Conservation (phyloP, 2,888 invertebrate genomes). For the Thymelicus sylvestris region DNA sequence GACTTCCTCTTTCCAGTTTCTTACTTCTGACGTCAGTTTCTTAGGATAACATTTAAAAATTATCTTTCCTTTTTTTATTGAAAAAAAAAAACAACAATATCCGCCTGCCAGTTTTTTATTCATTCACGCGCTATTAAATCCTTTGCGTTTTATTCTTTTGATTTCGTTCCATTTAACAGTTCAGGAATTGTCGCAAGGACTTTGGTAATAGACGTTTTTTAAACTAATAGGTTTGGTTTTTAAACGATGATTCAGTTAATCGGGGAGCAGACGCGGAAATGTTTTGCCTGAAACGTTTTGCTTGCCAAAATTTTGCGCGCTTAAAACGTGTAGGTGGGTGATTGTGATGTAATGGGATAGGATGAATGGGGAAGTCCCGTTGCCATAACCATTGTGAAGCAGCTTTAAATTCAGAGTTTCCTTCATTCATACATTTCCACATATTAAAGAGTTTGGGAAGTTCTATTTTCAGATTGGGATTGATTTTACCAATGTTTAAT, state of each 20-base stretch:
- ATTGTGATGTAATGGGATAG: neutral
- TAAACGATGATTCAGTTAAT: neutral
- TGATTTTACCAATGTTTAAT: too few relatives aligned
- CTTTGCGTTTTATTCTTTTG: neutral
- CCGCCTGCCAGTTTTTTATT: slow-evolving; percentile 1
- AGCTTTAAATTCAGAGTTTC: too few relatives aligned
- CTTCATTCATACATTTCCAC: too few relatives aligned
- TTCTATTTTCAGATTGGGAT: too few relatives aligned
- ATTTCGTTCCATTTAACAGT: slow-evolving; percentile 8
- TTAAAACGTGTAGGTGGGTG: neutral
- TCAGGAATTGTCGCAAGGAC: slow-evolving; percentile 7
- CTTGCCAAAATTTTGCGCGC: neutral
- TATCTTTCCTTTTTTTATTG: neutral
- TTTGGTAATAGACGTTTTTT: neutral
- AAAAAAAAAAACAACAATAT: neutral
- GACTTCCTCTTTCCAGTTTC: too few relatives aligned
- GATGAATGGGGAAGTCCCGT: neutral
- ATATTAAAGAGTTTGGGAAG: too few relatives aligned
- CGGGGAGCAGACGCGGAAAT: neutral
- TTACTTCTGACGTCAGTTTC: neutral
- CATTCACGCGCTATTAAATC: neutral
- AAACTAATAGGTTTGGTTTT: neutral
- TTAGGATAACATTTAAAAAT: neutral
- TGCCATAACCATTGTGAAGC: too few relatives aligned
- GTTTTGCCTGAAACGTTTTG: neutral